Base-by-base conservation (phyloP, 2,113 vertebrate genomes). In the Odocoileus hemionus region DNA sequence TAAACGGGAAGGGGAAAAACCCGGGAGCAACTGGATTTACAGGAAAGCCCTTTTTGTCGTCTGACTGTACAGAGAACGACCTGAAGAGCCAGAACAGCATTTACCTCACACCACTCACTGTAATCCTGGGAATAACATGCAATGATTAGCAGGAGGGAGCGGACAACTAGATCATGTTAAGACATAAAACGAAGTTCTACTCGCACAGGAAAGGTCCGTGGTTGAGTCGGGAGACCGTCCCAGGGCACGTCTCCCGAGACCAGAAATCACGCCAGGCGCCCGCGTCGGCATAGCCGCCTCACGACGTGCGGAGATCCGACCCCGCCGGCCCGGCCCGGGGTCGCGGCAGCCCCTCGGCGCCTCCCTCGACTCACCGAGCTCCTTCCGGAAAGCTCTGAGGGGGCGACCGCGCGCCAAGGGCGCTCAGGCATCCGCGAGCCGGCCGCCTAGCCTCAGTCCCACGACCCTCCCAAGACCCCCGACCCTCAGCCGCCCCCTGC, bases 1-100 rank as follows among this genome's bases (percentile, higher is more conserved):
- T 94, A 94, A 96, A 91, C 17, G 36, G 50, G 84, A 94, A 57
- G 17, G 86, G 54, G 52, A 8, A 80, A 96, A 88, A n/a, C 5
- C 74, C 36, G 84, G n/a, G n/a, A 76, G 52, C 25, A 86, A 43
- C 21, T 19, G 79, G 64, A 86, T 82, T 85, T 96, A 96, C 86
- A 89, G 89, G 33, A 97, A 97, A 93, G 33, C 52, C 28, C 52
- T n/a, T 33, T 70, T 50, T 16, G 80, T 23, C 16, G 25, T 67
- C 85, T 86, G 52, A 50, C 82, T 45, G 54, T 55, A 79, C 14
- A 96, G 70, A 76, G 3, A 82, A 47, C 50, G 39, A 95, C 74
- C 36, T 4, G n/a, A 94, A 76, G 61, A 85, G n/a, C 16, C 67
- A 64, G 19, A 94, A 58, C n/a, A 30, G 52, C 45, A 86, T 74